phyloP scores from a whole-genome alignment of 2,888 invertebrate genomes.

The Drosophila formosana region DNA sequence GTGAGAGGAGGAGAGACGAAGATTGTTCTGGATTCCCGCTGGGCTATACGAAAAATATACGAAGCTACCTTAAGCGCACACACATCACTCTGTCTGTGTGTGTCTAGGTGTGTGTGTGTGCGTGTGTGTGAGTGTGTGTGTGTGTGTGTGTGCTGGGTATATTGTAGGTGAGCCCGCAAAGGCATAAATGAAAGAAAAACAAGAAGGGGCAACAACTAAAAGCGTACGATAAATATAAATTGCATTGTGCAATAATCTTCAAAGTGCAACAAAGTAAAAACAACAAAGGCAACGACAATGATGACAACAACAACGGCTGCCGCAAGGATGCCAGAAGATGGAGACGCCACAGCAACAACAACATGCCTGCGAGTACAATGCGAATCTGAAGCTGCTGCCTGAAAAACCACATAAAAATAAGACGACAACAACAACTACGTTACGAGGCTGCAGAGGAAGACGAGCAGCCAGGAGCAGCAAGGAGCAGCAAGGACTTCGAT shows the following conservation, averaged over 20 bases:
- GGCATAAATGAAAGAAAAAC: constrained; percentile 76
- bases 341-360: constrained; percentile 12
- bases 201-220: constrained; percentile 70
- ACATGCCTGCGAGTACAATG: constrained; percentile 38
- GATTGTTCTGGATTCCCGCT: constrained; percentile 19
- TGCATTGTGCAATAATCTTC: constrained; percentile 80
- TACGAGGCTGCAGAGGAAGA: background rate
- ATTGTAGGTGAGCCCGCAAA: constrained; percentile 42
- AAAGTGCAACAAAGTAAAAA: constrained; percentile 79
- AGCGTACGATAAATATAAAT: constrained; percentile 79
- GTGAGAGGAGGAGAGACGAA: too few relatives aligned
- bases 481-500: constrained; percentile 6
- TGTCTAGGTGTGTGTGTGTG: constrained; percentile 1
- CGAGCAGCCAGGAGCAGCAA: background rate
- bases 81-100: background rate
- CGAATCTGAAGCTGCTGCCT: constrained; percentile 54
- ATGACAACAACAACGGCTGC: constrained; percentile 32
- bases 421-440: constrained; percentile 30
- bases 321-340: constrained; percentile 17
- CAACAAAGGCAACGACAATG: constrained; percentile 48
- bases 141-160: constrained; percentile 19
- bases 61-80: background rate
- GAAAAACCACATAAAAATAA: constrained; percentile 69
- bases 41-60: constrained; percentile 20
- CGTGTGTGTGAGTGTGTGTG: constrained; percentile 12